A percentile compares a stretch with the other conserved stretches of the same genome.
These are phyloP conservation scores for Trichopoda pennipes DNA, from an alignment of 2,888 invertebrate species.

Conservation along the genomic window DNA sequence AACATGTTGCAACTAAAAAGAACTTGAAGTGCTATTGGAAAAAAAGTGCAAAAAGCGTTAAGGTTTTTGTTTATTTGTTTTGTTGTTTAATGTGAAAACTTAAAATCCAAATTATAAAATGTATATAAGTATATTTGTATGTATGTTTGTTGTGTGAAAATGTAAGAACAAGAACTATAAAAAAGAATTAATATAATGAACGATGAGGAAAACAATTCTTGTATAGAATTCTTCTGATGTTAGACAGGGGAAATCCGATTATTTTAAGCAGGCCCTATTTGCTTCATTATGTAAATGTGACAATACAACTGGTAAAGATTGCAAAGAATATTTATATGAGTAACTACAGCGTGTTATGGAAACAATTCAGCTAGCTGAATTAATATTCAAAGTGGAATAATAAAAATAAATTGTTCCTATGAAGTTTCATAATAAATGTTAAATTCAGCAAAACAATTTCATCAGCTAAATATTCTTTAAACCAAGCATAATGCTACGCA, in stretches of 20 bases:
- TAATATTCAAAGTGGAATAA: no score
- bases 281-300: background rate
- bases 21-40: slow-evolving; percentile 55
- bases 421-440: no score
- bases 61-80: slow-evolving; percentile 31
- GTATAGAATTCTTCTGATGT: slow-evolving; percentile 39
- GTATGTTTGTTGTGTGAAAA: slow-evolving; percentile 55
- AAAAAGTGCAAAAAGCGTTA: slow-evolving; percentile 54
- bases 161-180: slow-evolving; percentile 20
- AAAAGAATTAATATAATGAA: slow-evolving; percentile 37
- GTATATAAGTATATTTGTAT: no score
- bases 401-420: no score
- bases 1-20: slow-evolving; percentile 51
- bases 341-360: no score
- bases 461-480: no score
- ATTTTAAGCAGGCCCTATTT: background rate
- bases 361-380: no score
- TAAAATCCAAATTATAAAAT: slow-evolving; percentile 13
- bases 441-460: no score
- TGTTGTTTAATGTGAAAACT: slow-evolving; percentile 11
- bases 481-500: no score
- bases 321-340: no score
- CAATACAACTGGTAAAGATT: no score
- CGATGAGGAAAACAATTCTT: slow-evolving; percentile 31
- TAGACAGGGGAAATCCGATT: background rate